Conservation (phyloP, 2,113 vertebrate species). For the Gallinago jamesoni region DNA sequence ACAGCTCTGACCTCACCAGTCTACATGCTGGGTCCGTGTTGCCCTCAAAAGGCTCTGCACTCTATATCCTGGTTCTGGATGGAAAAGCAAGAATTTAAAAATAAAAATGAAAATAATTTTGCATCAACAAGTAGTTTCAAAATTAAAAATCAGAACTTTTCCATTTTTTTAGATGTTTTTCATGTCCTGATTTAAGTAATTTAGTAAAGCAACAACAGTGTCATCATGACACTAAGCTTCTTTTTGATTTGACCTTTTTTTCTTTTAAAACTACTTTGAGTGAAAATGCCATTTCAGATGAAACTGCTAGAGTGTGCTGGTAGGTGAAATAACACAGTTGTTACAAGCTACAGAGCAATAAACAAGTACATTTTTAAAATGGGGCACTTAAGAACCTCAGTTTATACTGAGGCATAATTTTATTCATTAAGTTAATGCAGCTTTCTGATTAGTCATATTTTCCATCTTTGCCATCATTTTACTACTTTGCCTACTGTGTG, state of each 20-base stretch:
- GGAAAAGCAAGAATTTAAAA: neutral
- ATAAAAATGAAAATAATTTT: neutral
- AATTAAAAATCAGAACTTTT: neutral
- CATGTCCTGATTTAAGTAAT: neutral
- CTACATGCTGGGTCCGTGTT: neutral
- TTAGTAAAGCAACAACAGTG: neutral
- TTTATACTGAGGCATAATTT: neutral
- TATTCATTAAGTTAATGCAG: neutral
- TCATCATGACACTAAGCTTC: neutral
- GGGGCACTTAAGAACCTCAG: neutral
- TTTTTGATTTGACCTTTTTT: neutral
- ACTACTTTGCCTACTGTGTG: conserved; percentile 1
- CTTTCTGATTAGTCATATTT: conserved; percentile 40
- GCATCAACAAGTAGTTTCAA: neutral
- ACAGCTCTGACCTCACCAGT: neutral
- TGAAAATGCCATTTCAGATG: neutral
- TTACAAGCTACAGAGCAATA: neutral
- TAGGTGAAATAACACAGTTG: neutral
- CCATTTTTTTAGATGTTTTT: neutral
- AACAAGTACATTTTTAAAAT: neutral
- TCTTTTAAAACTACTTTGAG: neutral
- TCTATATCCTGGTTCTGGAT: neutral
- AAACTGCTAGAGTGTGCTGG: neutral
- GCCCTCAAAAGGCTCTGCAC: neutral
- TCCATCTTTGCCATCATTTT: neutral